phyloP scores from a whole-genome alignment of 2,888 invertebrate genomes.

The Cheilosia pagana region DNA sequence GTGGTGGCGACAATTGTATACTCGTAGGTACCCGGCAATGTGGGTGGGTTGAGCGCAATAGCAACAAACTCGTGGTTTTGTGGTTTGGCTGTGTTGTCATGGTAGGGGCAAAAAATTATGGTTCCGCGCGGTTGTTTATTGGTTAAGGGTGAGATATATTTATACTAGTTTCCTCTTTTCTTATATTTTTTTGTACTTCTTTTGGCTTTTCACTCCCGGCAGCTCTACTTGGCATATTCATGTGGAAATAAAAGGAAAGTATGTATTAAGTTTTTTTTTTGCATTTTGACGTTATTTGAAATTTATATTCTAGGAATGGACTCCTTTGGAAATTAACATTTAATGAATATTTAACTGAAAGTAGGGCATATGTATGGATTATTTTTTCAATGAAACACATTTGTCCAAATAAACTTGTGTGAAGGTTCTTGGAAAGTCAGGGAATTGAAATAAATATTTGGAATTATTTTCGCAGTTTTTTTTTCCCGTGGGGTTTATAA shows the following conservation, averaged over 20 bases:
- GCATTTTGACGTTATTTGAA: slow-evolving; percentile 1
- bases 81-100: slow-evolving; percentile 48
- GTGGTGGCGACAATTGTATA: slow-evolving; percentile 59
- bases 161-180: slow-evolving; percentile 26
- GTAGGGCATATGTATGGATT: slow-evolving; percentile 6
- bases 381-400: slow-evolving; percentile 15
- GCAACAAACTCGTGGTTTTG: slow-evolving; percentile 45
- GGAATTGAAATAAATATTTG: neutral
- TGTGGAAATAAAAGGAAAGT: slow-evolving; percentile 27
- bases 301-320: slow-evolving; percentile 39
- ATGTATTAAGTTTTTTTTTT: neutral
- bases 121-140: slow-evolving; percentile 60
- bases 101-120: slow-evolving; percentile 44
- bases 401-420: neutral
- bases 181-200: neutral
- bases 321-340: slow-evolving; percentile 39
- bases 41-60: slow-evolving; percentile 31
- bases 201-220: slow-evolving; percentile 7
- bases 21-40: slow-evolving; percentile 16
- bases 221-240: slow-evolving; percentile 43
- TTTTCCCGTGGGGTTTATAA: too few relatives aligned
- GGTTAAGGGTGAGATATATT: slow-evolving; percentile 58
- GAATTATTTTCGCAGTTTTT: too few relatives aligned
- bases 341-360: slow-evolving; percentile 54
- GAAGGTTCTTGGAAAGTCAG: neutral